Evolutionary conservation across 2,113 vertebrate species (phyloP), one percentile per base, ranked within the genome.

Genomic region (Poeciliopsis turrubarensis): DNA sequence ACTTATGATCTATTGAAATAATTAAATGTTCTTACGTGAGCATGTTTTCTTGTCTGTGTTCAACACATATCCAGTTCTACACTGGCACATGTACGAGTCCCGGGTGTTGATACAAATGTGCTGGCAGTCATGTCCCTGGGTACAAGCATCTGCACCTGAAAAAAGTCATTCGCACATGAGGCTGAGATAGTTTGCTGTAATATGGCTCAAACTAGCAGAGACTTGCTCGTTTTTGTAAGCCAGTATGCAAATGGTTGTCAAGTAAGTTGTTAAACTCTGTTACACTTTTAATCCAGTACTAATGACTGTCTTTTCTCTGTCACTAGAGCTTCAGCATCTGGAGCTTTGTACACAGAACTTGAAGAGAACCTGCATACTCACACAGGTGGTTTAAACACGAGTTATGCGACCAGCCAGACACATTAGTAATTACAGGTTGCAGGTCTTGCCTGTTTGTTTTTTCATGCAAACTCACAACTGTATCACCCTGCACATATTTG

Each of bases 31-130:
- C 80, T 82, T 82, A 89, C 82, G 78, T 78, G 93, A 94, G 74
- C 95, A 96, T 0, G 93, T 95, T 84, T 92, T 95, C 71, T 76
- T 47, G 67, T 96, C 94, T 74, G 87, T 65, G 60, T 94, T 95
- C 83, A 96, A 75, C 22, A 76, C 68, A 32, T 94, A 96, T 27
- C 93, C 94, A 73, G 80, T 77, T 0, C 32, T 84, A 89, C 95
- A 96, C 66, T 88, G 85, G 72, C 95, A 95, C 31, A 87, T 72
- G 9, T 91, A 89, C 0, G 77, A 94, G 1, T 85, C 84, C 0
- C 80, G 84, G 71, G 26, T 90, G 5, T 70, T 91, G 67, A 92
- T 88, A 79, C 93, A 95, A 69, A 95, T 75, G 5, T 95, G 95
- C 60, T 95, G 89, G 71, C 95, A 96, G 1, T 88, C 88, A 0